Evolutionary conservation across 2,888 invertebrate genomes (phyloP).

Genomic region (Drosophila robusta): DNA sequence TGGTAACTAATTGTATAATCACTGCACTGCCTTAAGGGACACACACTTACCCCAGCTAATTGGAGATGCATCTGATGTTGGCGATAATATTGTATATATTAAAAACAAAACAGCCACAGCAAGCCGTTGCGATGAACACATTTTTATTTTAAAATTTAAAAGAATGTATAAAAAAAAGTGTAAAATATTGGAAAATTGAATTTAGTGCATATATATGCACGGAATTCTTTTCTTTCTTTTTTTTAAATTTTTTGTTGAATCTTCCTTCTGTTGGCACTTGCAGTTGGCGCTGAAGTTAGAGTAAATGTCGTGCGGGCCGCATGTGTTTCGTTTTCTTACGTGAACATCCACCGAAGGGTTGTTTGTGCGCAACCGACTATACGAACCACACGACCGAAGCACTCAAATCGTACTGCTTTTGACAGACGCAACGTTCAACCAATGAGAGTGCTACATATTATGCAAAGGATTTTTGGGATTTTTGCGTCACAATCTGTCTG

Average conservation of each 20-base stretch:
- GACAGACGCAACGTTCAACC: too few relatives aligned
- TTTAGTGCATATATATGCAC: constrained; percentile 7
- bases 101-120: constrained; percentile 22
- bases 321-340: constrained; percentile 42
- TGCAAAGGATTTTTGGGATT: too few relatives aligned
- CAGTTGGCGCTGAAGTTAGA: constrained; percentile 15
- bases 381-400: constrained; percentile 19
- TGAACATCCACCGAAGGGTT: constrained; percentile 21
- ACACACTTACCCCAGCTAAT: constrained; percentile 65
- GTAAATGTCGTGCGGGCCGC: constrained; percentile 30
- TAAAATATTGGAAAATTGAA: background rate
- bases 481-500: too few relatives aligned
- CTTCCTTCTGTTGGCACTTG: constrained; percentile 3
- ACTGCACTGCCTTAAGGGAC: background rate
- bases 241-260: background rate
- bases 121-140: constrained; percentile 24
- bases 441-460: too few relatives aligned
- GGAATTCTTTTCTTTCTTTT: background rate
- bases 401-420: constrained; percentile 22
- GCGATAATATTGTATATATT: constrained; percentile 15
- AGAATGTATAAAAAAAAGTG: background rate
- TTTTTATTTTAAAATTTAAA: constrained; percentile 34
- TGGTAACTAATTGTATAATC: constrained; percentile 49
- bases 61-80: constrained; percentile 42
- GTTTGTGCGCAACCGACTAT: constrained; percentile 4